Percentiles rank a stretch among this genome's conserved stretches.
Conservation (phyloP, 37 sponge, comb jelly and placozoan species). For the Crambe crambe region DNA sequence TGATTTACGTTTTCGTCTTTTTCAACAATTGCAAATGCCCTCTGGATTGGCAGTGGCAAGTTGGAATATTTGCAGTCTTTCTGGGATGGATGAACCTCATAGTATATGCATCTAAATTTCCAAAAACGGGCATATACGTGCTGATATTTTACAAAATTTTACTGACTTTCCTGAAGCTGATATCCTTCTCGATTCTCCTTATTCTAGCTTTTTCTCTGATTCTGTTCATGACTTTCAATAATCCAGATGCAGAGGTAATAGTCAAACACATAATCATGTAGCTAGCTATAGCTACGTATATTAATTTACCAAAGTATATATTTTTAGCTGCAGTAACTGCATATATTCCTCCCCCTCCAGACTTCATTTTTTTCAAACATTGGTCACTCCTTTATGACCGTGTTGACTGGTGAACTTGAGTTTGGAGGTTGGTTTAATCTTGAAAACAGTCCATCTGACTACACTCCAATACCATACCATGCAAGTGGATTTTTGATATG, state of each 20-base stretch:
- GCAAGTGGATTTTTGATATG: constrained; percentile 57
- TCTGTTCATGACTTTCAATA: constrained; percentile 78
- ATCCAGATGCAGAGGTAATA: neutral
- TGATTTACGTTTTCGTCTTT: constrained; percentile 11
- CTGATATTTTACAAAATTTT: too few relatives aligned
- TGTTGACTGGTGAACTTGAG: constrained; percentile 91
- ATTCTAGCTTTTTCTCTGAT: constrained; percentile 77
- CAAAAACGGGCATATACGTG: neutral
- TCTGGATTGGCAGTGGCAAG: constrained; percentile 21
- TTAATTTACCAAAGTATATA: constrained; percentile 1
- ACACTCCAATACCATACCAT: constrained; percentile 14
- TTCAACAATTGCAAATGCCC: constrained; percentile 7
- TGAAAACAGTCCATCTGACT: neutral
- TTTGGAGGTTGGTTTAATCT: constrained; percentile 65
- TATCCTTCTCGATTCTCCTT: neutral
- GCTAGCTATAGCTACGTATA: neutral
- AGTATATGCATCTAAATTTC: constrained; percentile 46
- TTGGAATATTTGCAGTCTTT: constrained; percentile 32
- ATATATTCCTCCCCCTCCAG: too few relatives aligned
- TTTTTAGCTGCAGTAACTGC: constrained; percentile 53
- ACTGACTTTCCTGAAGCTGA: neutral
- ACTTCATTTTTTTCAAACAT: constrained; percentile 40
- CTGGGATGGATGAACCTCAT: constrained; percentile 38
- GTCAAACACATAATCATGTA: neutral
- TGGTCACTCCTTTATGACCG: constrained; percentile 56